phyloP scores from a whole-genome alignment of 2,113 vertebrate genomes.

The Furnarius figulus region DNA sequence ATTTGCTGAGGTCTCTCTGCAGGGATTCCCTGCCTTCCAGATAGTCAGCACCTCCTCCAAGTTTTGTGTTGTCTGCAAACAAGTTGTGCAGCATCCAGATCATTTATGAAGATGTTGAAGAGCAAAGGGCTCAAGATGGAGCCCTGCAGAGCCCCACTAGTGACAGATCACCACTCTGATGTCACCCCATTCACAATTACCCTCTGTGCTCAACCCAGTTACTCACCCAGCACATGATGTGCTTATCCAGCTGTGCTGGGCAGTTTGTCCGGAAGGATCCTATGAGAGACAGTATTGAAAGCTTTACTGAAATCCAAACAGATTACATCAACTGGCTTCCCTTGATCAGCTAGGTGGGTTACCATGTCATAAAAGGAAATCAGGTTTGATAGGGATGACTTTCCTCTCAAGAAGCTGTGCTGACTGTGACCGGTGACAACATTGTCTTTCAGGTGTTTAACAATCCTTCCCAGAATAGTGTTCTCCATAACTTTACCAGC shows the following conservation, averaged over 20 bases:
- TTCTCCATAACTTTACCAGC: background rate
- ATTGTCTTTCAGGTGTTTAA: background rate
- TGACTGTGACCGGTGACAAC: background rate
- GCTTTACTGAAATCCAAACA: background rate
- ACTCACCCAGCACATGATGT: background rate
- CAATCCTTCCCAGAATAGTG: background rate
- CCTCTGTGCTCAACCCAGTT: background rate
- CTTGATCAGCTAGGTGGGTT: background rate
- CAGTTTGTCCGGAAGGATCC: background rate
- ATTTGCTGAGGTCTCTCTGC: background rate
- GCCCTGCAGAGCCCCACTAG: background rate
- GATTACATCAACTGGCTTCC: background rate
- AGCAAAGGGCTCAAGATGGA: no score
- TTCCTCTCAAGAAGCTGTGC: background rate
- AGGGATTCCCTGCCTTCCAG: background rate
- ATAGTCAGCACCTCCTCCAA: background rate
- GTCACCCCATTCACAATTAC: background rate
- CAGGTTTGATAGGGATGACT: background rate
- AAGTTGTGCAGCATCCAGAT: no score
- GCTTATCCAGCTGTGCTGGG: background rate
- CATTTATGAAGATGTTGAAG: background rate
- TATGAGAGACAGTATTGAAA: background rate
- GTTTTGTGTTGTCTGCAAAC: background rate
- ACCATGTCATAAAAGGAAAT: background rate
- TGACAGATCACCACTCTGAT: background rate